Percentiles rank a stretch among this genome's conserved stretches.
Conservation (phyloP, 2,113 vertebrate genomes). For the Eurystomus gularis region DNA sequence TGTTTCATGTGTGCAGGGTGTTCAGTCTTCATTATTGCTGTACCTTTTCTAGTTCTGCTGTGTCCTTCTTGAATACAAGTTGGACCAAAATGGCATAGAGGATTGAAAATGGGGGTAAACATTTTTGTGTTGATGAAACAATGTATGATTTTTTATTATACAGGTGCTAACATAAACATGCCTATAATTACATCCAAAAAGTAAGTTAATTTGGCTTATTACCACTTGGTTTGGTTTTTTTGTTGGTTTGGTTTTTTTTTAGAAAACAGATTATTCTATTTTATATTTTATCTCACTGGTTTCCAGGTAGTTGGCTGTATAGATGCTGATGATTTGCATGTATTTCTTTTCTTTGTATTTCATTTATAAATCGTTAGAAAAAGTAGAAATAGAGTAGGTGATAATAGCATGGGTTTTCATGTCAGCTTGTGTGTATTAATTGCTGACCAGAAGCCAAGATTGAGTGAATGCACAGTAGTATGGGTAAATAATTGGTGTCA, state of each 20-base stretch:
- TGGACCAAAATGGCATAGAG: neutral
- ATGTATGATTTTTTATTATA: constrained; percentile 41
- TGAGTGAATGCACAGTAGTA: neutral
- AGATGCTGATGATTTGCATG: neutral
- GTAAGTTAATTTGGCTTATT: constrained; percentile 74
- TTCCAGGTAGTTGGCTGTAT: neutral
- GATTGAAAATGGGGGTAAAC: neutral
- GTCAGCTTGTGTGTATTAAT: neutral
- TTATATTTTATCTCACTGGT: neutral
- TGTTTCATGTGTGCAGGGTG: neutral
- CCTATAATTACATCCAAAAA: constrained; percentile 84
- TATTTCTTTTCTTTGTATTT: neutral
- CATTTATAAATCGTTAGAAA: neutral
- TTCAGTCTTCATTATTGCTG: neutral
- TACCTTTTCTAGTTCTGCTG: neutral
- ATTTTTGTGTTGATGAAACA: neutral
- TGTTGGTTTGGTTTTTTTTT: neutral
- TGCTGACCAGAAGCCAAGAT: neutral
- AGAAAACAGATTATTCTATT: neutral
- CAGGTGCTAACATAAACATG: constrained; percentile 78
- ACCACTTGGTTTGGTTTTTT: neutral
- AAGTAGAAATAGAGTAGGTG: neutral
- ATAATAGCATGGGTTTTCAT: neutral
- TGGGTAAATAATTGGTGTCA: neutral
- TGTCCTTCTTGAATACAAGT: neutral